Base-by-base conservation (phyloP, 92 coral and sea anemone species). In the Heteractis magnifica region DNA sequence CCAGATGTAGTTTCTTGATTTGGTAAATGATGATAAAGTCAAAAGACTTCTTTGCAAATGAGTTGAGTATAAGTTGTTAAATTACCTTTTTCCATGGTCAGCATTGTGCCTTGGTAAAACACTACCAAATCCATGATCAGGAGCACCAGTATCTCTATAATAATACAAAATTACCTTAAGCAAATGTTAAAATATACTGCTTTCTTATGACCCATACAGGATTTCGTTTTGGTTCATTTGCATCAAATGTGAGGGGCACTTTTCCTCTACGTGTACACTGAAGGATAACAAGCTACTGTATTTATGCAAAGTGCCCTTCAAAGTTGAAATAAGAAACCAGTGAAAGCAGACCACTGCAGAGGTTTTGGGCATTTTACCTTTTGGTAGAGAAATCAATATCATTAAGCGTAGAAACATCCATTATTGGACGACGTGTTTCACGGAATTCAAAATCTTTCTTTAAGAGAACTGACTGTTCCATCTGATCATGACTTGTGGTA, bases 401-500 rank as follows among this genome's bases (percentile, higher is more conserved):
- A 20, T 91, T 87, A 73, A 91, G 88, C 10, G 98, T 94, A 49
- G 90, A 82, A 81, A 90, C 84, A 81, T 88, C 90, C 4, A 96
- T 91, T 98, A 96, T 89, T 70, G 92, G 94, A 48, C 90, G 87
- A 48, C 94, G 89, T 34, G 98, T 96, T 13, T 89, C 97, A 62
- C 93, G 78, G 56, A 91, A 87, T 86, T 96, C 91, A 87, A 94
- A 96, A 81, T 96, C 99, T 59, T 88, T 89, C 85, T 92, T 96
- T 16, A 94, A 81, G 82, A 89, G 86, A 15, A 96, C 93, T 2
- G 95, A 95, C 77, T 94, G 97, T 53, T 94, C 93, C 99, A 96
- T 96, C 87, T 96, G 99, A 48, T 96, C 98, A 82, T 96, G 99
- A 59, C 98, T 96, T 48, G 99, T 92, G 56, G 99, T 94, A 53